Evolutionary conservation across 2,797 vertebrate genomes (phyloP), one percentile per base, ranked within the genome.

Genomic region (Urosaurus nigricauda): DNA sequence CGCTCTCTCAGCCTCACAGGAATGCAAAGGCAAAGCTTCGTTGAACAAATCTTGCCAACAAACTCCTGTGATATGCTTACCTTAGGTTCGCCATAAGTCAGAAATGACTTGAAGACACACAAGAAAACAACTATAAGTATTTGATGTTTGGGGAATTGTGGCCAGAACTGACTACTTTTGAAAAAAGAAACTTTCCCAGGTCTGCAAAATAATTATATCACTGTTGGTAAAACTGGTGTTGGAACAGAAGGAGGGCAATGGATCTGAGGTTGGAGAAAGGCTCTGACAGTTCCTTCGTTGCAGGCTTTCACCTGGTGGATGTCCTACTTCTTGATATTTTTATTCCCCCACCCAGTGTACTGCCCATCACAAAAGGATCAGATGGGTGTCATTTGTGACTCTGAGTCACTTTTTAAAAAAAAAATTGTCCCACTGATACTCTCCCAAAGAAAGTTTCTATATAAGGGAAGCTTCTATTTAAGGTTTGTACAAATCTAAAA

Each of bases 191-290:
- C 24, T 68, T 68, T 5, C 6, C 63, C 63, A 68, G 63, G 5
- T 68, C 43, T 47, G 19, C 68, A 91, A 93, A 92, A 77, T 86
- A 84, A 58, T 86, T 24, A 35, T 56, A 24, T 19, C 73, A 77
- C 19, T 58, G 4, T 37, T 71, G 40, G 47, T 26, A 80, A 70
- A n/a, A 7, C 47, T 58, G 26, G 29, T 12, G 6, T 75, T 16
- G 3, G 75, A 3, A 51, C 16, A 40, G 13, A 32, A n/a, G 35
- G 17, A 24, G 14, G 37, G 26, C 9, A 63, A 74, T 8, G 16
- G 26, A 75, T 5, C 9, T 14, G 12, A 5, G 24, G 24, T 4
- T 77, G 37, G 8, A 26, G 40, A 47, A 37, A 11, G 12, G n/a
- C 16, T 21, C 71, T 74, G 35, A 35, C 16, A 40, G 35, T 37